Base-by-base conservation (phyloP, 2,113 vertebrate species). In the Alces alces region DNA sequence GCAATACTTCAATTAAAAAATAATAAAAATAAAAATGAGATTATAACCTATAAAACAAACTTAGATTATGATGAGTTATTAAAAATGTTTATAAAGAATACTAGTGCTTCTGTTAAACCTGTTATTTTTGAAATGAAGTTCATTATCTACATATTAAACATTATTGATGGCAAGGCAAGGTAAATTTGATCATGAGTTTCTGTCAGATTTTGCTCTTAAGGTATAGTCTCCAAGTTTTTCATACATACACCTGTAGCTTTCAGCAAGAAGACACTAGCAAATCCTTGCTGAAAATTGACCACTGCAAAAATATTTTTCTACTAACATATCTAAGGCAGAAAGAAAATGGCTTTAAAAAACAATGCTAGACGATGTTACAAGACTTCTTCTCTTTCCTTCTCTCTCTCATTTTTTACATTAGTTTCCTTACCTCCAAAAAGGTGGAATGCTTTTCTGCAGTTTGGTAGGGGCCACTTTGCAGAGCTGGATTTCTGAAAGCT, bases 381-480 rank as follows among this genome's bases (percentile, higher is more conserved):
- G 82, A 84, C 7, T 64, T 55, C 76, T 60, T 50, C 27, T 85
- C 54, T 27, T 36, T n/a, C 52, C 23, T 55, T 83, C 13, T 52
- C 17, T 52, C 52, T 94, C 21, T 83, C 12, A 5, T 27, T 39
- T 76, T 95, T 25, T 43, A 13, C 17, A 85, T 58, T 82, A 21
- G 12, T 57, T 93, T 94, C 47, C 98, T 99, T 99, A 99, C 99
- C 99, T 98, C 99, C 99, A 98, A 99, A 99, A 93, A 99, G 98
- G 98, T 98, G 98, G 89, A 99, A 98, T 43, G 98, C 96, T 97
- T 98, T 99, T 83, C 95, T 99, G 98, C 98, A 99, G 98, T 96
- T 99, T 82, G 99, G 99, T 30, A 99, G 96, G 23, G 99, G 99
- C 99, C 99, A 99, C 94, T 99, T 99, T 96, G 98, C 98, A 98